Evolutionary conservation across 2,888 invertebrate genomes (phyloP).

Genomic region (Uropetala carovei): DNA sequence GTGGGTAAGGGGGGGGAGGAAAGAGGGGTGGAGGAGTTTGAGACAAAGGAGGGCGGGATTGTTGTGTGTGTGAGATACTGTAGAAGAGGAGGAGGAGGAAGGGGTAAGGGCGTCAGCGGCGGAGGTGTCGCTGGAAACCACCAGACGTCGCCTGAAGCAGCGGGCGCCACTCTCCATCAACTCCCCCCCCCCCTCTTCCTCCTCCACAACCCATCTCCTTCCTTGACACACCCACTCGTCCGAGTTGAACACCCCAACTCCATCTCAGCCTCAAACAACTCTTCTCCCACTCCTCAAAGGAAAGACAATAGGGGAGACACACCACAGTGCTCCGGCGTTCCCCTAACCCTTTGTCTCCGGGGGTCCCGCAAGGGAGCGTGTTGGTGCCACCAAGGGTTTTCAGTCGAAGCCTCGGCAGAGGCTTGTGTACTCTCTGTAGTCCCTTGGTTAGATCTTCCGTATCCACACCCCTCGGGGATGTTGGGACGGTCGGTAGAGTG

Average conservation of each 20-base stretch:
- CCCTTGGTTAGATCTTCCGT: conserved; percentile 62
- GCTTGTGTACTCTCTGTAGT: conserved; percentile 60
- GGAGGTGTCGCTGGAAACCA: conserved; percentile 64
- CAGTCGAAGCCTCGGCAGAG: conserved; percentile 40
- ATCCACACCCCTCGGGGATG: conserved; percentile 53
- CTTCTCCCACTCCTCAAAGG: conserved; percentile 57
- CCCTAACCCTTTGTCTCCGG: conserved; percentile 29
- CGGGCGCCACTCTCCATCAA: conserved; percentile 15
- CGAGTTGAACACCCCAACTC: conserved; percentile 46
- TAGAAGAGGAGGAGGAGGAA: neutral
- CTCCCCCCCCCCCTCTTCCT: neutral
- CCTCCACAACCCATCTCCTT: neutral
- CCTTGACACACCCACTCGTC: conserved; percentile 50
- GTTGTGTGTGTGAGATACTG: conserved; percentile 12
- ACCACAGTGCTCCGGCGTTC: conserved; percentile 38
- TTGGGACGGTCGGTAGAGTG: conserved; percentile 42
- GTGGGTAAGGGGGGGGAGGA: conserved; percentile 7
- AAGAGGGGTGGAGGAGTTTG: neutral
- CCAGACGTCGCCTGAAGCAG: conserved; percentile 54
- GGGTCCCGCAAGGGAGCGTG: conserved; percentile 62
- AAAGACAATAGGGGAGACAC: conserved; percentile 49
- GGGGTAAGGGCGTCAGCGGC: conserved; percentile 45
- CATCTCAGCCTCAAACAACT: conserved; percentile 59
- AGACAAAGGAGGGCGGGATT: conserved; percentile 59
- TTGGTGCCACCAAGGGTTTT: conserved; percentile 63